Percentiles rank a stretch among this genome's conserved stretches.
Evolutionary conservation across 2,888 invertebrate genomes (phyloP).

Genomic region (Lathronympha strigana): DNA sequence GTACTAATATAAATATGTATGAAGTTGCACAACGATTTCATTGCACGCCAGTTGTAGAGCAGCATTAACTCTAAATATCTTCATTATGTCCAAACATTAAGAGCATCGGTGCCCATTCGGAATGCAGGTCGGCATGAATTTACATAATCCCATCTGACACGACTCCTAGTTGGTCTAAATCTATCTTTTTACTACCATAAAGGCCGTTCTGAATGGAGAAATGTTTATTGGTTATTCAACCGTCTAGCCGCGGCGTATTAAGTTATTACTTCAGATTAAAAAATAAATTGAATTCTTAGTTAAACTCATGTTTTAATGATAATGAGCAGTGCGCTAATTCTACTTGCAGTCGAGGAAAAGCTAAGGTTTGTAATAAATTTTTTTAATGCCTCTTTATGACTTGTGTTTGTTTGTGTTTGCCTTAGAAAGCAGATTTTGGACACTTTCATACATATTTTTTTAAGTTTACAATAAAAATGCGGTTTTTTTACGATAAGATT

Average conservation of each 20-base stretch:
- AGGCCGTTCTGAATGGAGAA: conserved; percentile 27
- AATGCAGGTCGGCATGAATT: conserved; percentile 38
- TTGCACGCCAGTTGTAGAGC: conserved; percentile 19
- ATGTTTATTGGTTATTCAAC: conserved; percentile 29
- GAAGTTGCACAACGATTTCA: conserved; percentile 21
- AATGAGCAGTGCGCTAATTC: neutral
- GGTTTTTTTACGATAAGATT: no score
- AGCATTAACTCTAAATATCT: conserved; percentile 34
- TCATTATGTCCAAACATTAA: conserved; percentile 43
- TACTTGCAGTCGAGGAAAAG: neutral
- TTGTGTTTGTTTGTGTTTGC: no score
- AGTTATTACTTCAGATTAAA: conserved; percentile 16
- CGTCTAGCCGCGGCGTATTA: conserved; percentile 12
- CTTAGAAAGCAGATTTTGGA: no score
- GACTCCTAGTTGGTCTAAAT: conserved; percentile 38
- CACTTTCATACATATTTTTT: no score
- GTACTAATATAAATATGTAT: conserved; percentile 17
- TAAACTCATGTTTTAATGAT: neutral
- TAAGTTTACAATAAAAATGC: no score
- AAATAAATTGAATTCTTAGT: neutral
- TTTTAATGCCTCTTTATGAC: no score
- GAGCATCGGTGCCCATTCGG: conserved; percentile 42
- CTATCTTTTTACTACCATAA: conserved; percentile 34
- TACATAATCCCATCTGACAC: conserved; percentile 38
- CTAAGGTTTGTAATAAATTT: neutral